Base-by-base conservation (phyloP, 2,888 invertebrate species). In the Orchesellides sinensis region DNA sequence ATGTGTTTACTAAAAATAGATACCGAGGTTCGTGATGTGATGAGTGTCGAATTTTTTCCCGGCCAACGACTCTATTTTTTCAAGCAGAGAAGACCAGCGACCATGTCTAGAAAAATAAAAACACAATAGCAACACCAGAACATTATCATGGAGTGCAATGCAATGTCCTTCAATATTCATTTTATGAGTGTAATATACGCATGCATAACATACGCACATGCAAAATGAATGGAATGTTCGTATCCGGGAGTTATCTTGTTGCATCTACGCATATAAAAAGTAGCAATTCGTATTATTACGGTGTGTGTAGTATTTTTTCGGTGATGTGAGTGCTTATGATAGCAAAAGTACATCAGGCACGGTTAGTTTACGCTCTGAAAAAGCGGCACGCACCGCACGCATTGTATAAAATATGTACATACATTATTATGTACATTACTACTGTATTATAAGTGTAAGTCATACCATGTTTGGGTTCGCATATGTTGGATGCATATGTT, bases 121-220 rank as follows among this genome's bases (percentile, higher is more conserved):
- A n/a, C n/a, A n/a, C n/a, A n/a, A n/a, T n/a, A n/a, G n/a, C n/a
- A n/a, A n/a, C n/a, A n/a, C n/a, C 32, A 32, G 32, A 32, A n/a
- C 47, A 10, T n/a, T 47, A 4, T 47, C 17, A 10, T n/a, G n/a
- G 47, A 47, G 47, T 47, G n/a, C 3, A 47, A 47, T 47, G 47
- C 17, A 5, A 17, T 47, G 21, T 61, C 19, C 61, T 61, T 61
- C 61, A 61, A 61, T 32, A 61, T 61, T 61, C 61, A 61, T 61
- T 61, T 61, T 61, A 61, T 61, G 61, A 61, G 32, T 61, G 61
- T 29, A 29, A 61, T 32, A 27, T 61, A 61, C 61, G 61, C 61
- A 32, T 32, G 61, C 61, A 32, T 32, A 19, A n/a, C 61, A 61
- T 29, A 32, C 35, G 56, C 56, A 56, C 56, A 25, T 56, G 52